A percentile compares a stretch with the other conserved stretches of the same genome.
phyloP scores from a whole-genome alignment of 1,140 invertebrate species.

The Pararge aegeria region DNA sequence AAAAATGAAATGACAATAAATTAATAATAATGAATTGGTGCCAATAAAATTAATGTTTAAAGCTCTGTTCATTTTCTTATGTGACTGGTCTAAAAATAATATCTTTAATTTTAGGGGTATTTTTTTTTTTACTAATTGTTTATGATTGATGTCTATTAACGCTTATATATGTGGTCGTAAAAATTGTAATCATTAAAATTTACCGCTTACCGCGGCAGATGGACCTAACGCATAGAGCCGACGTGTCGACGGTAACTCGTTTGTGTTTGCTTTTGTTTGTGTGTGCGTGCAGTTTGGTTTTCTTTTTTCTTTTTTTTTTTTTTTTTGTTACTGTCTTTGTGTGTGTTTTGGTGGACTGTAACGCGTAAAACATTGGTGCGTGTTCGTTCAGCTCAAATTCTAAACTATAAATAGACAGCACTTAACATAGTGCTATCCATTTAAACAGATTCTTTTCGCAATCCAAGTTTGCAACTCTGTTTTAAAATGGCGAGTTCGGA shows the following conservation, averaged over 20 bases:
- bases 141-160: neutral
- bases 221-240: slow-evolving; percentile 76
- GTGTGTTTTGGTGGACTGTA: slow-evolving; percentile 39
- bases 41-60: too few species aligned
- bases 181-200: slow-evolving; percentile 36
- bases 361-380: too few species aligned
- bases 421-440: too few species aligned
- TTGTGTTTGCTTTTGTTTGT: slow-evolving; percentile 57
- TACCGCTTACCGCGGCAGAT: slow-evolving; percentile 76
- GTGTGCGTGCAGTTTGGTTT: slow-evolving; percentile 37
- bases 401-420: too few species aligned
- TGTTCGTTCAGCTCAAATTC: neutral
- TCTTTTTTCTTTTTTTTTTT: slow-evolving; percentile 23
- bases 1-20: too few species aligned
- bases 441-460: too few species aligned
- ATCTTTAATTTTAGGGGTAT: neutral
- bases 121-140: neutral
- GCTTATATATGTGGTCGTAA: slow-evolving; percentile 6
- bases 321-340: slow-evolving; percentile 47
- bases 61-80: too few species aligned
- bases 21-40: too few species aligned
- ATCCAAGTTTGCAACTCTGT: too few species aligned
- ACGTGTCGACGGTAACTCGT: slow-evolving; percentile 67
- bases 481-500: too few species aligned
- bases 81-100: neutral